Evolutionary conservation across 1,140 invertebrate genomes (phyloP), one percentile per base, ranked within the genome.

Genomic region (Heliconius melpomene): DNA sequence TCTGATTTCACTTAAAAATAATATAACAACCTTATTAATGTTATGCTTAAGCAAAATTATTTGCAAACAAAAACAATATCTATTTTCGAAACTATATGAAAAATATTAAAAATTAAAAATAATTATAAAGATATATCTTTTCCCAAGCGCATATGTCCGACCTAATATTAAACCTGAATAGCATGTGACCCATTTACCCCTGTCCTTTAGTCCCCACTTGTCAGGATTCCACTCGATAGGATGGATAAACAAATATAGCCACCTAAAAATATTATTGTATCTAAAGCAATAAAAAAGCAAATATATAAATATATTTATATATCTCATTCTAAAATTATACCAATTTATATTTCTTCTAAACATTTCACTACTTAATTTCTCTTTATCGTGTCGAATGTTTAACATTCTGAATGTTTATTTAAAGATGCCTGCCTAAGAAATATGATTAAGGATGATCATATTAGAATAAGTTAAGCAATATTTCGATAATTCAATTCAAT

Each of bases 221-320:
- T 66, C 60, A 66, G 60, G 60, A 66, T 66, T 66, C 60, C 60
- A 66, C 60, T 66, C 60, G 60, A 66, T 11, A 66, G 60, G 9
- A 66, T 66, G 60, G 60, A 66, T 66, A 66, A 66, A 66, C 60
- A 66, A 66, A 66, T 66, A 66, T 66, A 66, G 60, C 60, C 9
- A 66, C 26, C 60, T 66, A 66, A 66, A 66, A 29, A 66, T 66
- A 66, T 60, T 60, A 26, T 66, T 66, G 11, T 66, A 66, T 29
- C 1, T 66, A 66, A 2, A 66, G 11, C 3, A 26, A 66, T 26
- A 29, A 66, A 66, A 66, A 18, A 66, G 60, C 20, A 46, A 46
- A 46, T 46, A 46, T 46, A 46, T 26, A 3, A 1, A 60, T 60
- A 26, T 60, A 3, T 60, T n/a, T 13, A 60, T 60, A 60, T 60